Percentiles rank a stretch among this genome's conserved stretches.
These are phyloP conservation scores for Dryobota labecula DNA, from an alignment of 2,888 invertebrate genomes.

Conservation along the genomic window DNA sequence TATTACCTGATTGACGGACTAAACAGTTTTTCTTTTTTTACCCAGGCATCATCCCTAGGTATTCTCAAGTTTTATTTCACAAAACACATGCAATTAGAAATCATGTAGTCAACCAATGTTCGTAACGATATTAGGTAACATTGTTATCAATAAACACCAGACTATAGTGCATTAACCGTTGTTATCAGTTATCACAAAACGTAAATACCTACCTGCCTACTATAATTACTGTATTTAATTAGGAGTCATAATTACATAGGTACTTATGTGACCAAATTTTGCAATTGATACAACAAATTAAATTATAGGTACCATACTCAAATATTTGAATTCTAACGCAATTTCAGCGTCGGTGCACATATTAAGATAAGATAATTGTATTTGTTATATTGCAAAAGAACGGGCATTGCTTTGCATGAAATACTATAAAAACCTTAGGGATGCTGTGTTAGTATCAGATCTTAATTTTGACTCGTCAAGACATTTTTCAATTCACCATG, in stretches of 20 bases:
- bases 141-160: neutral
- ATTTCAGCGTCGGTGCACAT: slow-evolving; percentile 41
- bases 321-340: slow-evolving; percentile 57
- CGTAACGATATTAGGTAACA: neutral
- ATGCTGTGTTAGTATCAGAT: slow-evolving; percentile 55
- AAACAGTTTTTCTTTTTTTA: no score
- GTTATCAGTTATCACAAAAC: slow-evolving; percentile 5
- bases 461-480: slow-evolving; percentile 26
- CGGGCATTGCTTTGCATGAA: slow-evolving; percentile 70
- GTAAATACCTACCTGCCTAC: neutral
- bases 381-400: slow-evolving; percentile 67
- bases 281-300: slow-evolving; percentile 49
- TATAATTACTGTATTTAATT: neutral
- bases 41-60: no score
- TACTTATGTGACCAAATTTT: slow-evolving; percentile 10
- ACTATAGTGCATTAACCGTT: neutral
- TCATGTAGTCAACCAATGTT: neutral
- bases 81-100: neutral
- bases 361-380: slow-evolving; percentile 75
- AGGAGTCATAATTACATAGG: neutral
- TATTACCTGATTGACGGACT: no score
- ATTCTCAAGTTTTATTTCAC: neutral
- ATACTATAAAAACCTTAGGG: slow-evolving; percentile 79
- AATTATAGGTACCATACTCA: slow-evolving; percentile 33
- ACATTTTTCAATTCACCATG: slow-evolving; percentile 69